Base-by-base conservation (phyloP, 2,888 invertebrate genomes). In the Temnothorax unifasciatus region DNA sequence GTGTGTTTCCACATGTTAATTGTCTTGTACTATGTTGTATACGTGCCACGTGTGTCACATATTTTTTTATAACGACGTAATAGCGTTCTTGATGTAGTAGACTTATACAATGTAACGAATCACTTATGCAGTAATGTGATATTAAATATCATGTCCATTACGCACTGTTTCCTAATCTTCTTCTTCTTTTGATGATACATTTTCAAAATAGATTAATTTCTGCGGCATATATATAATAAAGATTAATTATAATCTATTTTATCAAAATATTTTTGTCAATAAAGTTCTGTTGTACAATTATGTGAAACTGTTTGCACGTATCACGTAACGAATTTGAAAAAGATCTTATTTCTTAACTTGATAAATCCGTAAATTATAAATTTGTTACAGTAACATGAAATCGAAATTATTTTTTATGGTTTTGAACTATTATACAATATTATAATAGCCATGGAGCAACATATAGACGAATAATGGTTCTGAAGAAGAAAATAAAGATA, bases 391-490 rank as follows among this genome's bases (percentile, higher is more conserved):
- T 52, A 38, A 52, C 5, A 18, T 38, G 3, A 34, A n/a, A 11
- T 29, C 59, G 18, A 54, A 52, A 41, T 8, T 54, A 54, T n/a
- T 18, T n/a, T 50, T 54, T 2, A 54, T 25, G 4, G 9, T 54
- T 38, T 21, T 38, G 2, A 5, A 54, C 3, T 25, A 54, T 71
- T 54, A 44, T 13, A 29, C 0, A 44, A 44, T 25, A 29, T 2
- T 29, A 29, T 29, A 21, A 54, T 38, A 3, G 5, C 52, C 6
- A 34, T 29, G 50, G n/a, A 73, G 68, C 71, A 68, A 59, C 84
- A 82, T 76, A 85, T 88, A 82, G 82, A 79, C 83, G 76, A 64
- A 71, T 38, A n/a, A 2, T 34, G 34, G 11, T 54, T 38, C 0
- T 25, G 4, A 25, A 57, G 41, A 25, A 11, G 18, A 61, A 50